phyloP scores from a whole-genome alignment of 2,888 invertebrate species.

The Flexamia atlantica region DNA sequence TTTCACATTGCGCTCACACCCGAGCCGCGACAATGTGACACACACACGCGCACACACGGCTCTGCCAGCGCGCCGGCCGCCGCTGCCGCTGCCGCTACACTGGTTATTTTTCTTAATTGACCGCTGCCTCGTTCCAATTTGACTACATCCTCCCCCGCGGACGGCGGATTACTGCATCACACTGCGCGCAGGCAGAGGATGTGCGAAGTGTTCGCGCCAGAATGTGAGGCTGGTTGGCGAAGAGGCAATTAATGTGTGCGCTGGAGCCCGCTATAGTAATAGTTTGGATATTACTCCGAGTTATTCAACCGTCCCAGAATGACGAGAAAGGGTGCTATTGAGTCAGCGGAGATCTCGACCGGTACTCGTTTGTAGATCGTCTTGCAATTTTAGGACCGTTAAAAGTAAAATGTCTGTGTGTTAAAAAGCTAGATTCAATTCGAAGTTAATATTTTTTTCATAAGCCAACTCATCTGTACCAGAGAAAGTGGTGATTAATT shows the following conservation, averaged over 20 bases:
- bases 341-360: too few relatives aligned
- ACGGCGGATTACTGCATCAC: not conserved
- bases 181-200: not conserved
- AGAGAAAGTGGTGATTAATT: too few relatives aligned
- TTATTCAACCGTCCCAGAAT: not conserved
- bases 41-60: not conserved
- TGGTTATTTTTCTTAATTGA: conserved; percentile 32
- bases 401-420: too few relatives aligned
- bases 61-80: conserved; percentile 16
- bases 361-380: too few relatives aligned
- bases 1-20: not conserved
- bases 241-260: not conserved
- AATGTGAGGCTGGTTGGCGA: not conserved
- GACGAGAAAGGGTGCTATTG: too few relatives aligned
- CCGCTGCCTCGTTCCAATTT: not conserved
- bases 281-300: too few relatives aligned
- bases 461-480: too few relatives aligned
- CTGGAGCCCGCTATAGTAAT: not conserved
- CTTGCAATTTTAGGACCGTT: too few relatives aligned
- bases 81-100: conserved; percentile 19
- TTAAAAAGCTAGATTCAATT: too few relatives aligned
- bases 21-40: not conserved
- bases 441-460: too few relatives aligned
- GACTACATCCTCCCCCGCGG: not conserved
- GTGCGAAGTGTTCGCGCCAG: not conserved